A percentile compares a stretch with the other conserved stretches of the same genome.
Conservation (phyloP, 2,113 vertebrate genomes). For the Rattus rattus region DNA sequence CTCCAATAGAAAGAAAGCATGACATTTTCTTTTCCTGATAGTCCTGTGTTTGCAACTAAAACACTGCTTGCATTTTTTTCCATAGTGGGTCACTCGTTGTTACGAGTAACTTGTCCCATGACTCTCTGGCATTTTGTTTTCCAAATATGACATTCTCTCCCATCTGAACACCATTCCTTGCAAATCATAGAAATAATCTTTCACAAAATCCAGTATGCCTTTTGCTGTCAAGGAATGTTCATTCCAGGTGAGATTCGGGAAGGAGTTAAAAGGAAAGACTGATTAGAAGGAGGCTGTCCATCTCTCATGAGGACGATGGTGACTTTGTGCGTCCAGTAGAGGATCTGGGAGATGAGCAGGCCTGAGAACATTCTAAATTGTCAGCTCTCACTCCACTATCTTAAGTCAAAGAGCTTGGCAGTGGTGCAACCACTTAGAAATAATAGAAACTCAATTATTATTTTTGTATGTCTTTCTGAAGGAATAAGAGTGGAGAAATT, state of each 20-base stretch:
- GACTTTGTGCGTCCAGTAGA: background rate
- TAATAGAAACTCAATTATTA: background rate
- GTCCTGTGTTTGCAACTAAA: background rate
- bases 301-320: background rate
- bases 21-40: background rate
- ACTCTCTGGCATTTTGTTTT: background rate
- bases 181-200: background rate
- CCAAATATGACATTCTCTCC: background rate
- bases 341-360: background rate
- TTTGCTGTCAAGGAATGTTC: background rate
- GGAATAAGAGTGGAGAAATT: background rate
- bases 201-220: background rate
- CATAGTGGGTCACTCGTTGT: background rate
- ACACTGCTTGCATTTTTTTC: background rate
- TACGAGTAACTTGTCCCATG: background rate
- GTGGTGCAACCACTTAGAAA: background rate
- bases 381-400: background rate
- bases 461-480: background rate
- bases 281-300: background rate
- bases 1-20: background rate
- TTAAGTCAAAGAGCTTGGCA: background rate
- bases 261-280: background rate
- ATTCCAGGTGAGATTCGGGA: background rate
- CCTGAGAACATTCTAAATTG: background rate
- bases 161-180: background rate